These are phyloP conservation scores for Eriosoma lanigerum DNA, from an alignment of 1,140 invertebrate species.

Conservation along the genomic window DNA sequence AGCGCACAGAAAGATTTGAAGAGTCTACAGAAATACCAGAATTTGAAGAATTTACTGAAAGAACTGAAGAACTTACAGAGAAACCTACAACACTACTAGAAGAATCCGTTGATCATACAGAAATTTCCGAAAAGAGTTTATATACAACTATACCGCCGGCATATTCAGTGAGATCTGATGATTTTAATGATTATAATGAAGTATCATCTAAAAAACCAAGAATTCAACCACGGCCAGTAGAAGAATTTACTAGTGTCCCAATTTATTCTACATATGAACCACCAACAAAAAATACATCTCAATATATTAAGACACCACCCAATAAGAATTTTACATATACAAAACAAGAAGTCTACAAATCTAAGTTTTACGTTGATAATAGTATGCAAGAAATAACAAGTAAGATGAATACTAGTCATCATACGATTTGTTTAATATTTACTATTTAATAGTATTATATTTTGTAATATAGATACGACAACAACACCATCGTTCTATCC, in stretches of 20 bases:
- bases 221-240: background rate
- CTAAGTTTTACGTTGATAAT: background rate
- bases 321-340: background rate
- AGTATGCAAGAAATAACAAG: conserved; percentile 7
- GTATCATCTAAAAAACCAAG: background rate
- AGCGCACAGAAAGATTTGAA: background rate
- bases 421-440: background rate
- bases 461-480: background rate
- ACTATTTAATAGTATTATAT: too few species aligned
- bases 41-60: background rate
- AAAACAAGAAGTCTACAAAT: conserved; percentile 4
- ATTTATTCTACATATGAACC: background rate
- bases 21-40: conserved; percentile 53
- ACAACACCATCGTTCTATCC: background rate
- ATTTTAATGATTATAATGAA: background rate
- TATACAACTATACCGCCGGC: background rate
- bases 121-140: background rate
- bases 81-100: background rate
- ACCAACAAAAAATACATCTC: background rate
- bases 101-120: background rate
- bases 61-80: background rate
- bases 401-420: background rate
- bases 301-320: background rate
- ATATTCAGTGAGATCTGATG: background rate
- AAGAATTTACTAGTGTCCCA: conserved; percentile 17